Base-by-base conservation (phyloP, 2,113 vertebrate species). In the Scortum barcoo region DNA sequence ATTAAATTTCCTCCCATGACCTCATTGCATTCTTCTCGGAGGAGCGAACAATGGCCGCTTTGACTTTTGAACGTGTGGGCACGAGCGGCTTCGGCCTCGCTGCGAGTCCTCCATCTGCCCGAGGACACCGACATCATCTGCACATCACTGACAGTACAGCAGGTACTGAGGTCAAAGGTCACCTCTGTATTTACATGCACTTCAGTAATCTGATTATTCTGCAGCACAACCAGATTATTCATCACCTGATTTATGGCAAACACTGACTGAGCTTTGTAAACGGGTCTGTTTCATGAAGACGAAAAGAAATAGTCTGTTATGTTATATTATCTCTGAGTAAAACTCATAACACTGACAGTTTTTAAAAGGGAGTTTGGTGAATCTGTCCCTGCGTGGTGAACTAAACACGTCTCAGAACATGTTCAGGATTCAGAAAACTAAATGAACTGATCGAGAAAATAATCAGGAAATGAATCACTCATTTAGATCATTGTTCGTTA, bases 41-140 rank as follows among this genome's bases (percentile, higher is more conserved):
- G 84, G 73, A 57, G 87, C 0, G 50, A 96, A 98, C 97, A 98
- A 98, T 95, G 94, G 88, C 78, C 54, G 93, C 95, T 96, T 96
- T 97, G 96, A 98, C 93, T 96, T 86, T 10, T 60, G 4, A 62
- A 83, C 0, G 54, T 26, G 96, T 95, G 95, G 96, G 96, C 78
- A 86, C 53, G 19, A 53, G 36, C 17, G 44, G 72, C 66, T 72
- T 56, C 70, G 17, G 19, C 42, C 67, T 58, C 48, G 44, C 60
- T 30, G 17, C 48, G 36, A 13, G 20, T 36, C 76, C 78, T 62
- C 80, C 87, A 79, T 87, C 87, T 83, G 87, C 82, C 60, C 57
- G 51, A 24, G 8, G 26, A 30, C 17, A 4, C 16, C 57, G 20
- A 9, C 26, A 12, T 19, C 65, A 7, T 48, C 42, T 30, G 66